Evolutionary conservation across 2,797 vertebrate species (phyloP).

Genomic region (Eulemur coronatus): DNA sequence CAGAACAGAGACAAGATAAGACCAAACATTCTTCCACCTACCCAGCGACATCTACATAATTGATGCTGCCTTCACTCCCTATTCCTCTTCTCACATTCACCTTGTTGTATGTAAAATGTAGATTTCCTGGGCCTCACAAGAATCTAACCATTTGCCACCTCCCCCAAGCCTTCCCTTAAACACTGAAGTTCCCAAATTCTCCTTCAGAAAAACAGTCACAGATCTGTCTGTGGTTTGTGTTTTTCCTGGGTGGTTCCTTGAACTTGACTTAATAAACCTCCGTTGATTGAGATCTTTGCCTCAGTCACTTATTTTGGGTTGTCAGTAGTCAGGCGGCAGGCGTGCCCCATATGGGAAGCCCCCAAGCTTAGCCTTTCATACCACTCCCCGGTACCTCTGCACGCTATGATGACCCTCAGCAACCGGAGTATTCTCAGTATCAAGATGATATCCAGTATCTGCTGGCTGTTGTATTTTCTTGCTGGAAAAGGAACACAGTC

Average conservation of each 20-base stretch:
- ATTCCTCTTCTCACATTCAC: not conserved
- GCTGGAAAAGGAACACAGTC: conserved; percentile 78
- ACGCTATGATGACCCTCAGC: conserved; percentile 93
- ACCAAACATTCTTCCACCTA: not conserved
- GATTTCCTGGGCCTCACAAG: not conserved
- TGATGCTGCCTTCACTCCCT: not conserved
- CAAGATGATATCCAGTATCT: conserved; percentile 95
- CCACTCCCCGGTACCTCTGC: conserved; percentile 85
- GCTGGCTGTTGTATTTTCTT: conserved; percentile 89
- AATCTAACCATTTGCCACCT: not conserved
- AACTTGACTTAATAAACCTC: not conserved
- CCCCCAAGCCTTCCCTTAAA: not conserved
- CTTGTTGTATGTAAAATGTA: not conserved
- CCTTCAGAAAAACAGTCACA: not conserved
- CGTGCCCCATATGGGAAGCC: fast-evolving
- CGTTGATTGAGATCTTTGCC: not conserved
- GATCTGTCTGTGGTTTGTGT: not conserved
- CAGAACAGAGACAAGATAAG: not conserved
- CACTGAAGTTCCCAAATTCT: not conserved
- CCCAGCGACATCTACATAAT: not conserved
- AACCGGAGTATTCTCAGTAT: conserved; percentile 93
- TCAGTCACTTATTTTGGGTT: not conserved
- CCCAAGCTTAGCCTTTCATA: fast-evolving
- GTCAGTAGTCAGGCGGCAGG: not conserved
- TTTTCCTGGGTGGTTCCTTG: not conserved